Evolutionary conservation across 1,140 invertebrate genomes (phyloP).

Genomic region (Lysiphlebus fabarum): DNA sequence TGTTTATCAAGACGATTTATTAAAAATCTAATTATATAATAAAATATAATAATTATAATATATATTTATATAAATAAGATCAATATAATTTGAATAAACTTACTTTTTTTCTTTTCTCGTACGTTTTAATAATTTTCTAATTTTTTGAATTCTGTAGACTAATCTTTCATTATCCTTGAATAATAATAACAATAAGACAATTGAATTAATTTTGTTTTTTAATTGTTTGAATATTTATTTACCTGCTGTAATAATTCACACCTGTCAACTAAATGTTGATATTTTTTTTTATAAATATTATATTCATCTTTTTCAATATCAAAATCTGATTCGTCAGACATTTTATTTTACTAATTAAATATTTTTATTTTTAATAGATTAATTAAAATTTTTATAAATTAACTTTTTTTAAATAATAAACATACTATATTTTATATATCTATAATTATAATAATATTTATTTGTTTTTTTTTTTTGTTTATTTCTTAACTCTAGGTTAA

Average conservation of each 20-base stretch:
- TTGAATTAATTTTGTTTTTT: constrained; percentile 5
- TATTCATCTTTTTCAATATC: constrained; percentile 46
- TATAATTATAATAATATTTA: no score
- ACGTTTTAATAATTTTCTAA: constrained; percentile 49
- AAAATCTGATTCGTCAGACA: constrained; percentile 41
- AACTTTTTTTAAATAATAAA: no score
- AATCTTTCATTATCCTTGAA: constrained; percentile 55
- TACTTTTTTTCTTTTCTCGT: constrained; percentile 55
- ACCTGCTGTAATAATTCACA: constrained; percentile 54
- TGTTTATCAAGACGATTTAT: constrained; percentile 53
- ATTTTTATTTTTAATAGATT: no score
- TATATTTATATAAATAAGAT: constrained; percentile 1
- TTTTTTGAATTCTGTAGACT: constrained; percentile 52
- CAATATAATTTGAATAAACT: constrained; percentile 44
- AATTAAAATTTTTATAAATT: no score
- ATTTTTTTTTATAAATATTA: constrained; percentile 52
- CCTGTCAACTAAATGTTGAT: constrained; percentile 50
- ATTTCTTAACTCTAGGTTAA: no score
- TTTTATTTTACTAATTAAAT: constrained; percentile 8
- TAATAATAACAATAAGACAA: constrained; percentile 20
- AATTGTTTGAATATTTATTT: constrained; percentile 21
- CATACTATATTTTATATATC: no score
- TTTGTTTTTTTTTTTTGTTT: no score
- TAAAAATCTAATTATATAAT: constrained; percentile 43
- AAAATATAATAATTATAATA: constrained; percentile 15